Conservation (phyloP, 1,140 invertebrate genomes). For the Uloborus diversus region DNA sequence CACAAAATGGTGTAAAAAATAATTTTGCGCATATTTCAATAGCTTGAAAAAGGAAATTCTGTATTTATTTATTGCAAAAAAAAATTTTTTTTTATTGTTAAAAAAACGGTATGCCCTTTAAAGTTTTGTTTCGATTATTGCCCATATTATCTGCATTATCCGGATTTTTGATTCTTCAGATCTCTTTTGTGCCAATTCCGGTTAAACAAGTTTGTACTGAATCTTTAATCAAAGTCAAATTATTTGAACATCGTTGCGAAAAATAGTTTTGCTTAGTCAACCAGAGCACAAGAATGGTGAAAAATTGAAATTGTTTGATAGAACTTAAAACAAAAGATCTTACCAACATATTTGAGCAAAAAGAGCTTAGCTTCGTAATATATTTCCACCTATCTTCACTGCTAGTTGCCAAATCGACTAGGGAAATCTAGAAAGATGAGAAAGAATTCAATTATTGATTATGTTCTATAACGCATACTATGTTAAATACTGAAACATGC, state of each 20-base stretch:
- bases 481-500: no score
- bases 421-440: constrained; percentile 16
- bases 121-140: background rate
- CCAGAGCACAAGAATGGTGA: no score
- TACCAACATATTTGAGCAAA: constrained; percentile 35
- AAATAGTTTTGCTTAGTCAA: no score
- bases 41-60: no score
- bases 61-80: no score
- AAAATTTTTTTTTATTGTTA: no score
- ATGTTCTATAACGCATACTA: no score
- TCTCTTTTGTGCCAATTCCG: background rate
- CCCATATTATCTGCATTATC: no score
- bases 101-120: no score
- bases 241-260: background rate
- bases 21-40: no score
- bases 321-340: background rate
- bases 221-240: background rate
- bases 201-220: background rate
- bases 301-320: background rate
- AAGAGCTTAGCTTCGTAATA: constrained; percentile 31
- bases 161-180: no score
- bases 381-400: constrained; percentile 38
- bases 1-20: no score
- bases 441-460: background rate
- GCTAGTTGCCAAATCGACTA: constrained; percentile 28